Base-by-base conservation (phyloP, 2,113 vertebrate species). In the Microcebus lehilahytsara region DNA sequence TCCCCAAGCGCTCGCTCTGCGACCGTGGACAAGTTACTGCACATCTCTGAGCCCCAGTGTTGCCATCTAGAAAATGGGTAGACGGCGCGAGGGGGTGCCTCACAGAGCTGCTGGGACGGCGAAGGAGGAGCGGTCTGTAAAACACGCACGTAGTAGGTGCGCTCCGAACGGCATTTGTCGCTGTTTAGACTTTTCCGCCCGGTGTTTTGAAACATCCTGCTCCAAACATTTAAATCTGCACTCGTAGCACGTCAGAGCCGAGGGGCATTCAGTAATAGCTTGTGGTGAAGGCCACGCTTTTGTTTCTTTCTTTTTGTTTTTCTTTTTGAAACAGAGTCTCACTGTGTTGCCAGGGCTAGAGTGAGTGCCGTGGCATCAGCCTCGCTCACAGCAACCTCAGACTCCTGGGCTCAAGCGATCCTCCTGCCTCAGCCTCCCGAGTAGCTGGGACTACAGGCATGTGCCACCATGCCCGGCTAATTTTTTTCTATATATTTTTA, bases 1-100 rank as follows among this genome's bases (percentile, higher is more conserved):
- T 40, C 49, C 80, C 53, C 46, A 2, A 0, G 5, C 0, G 25
- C 42, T 37, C 2, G 0, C 49, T 58, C 32, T 23, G 22, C 3
- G 51, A 58, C 56, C 16, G 58, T 6, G 74, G 46, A 34, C 25
- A 25, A 1, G 23, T 40, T 34, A 71, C 40, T 17, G 14, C n/a
- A 12, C 1, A 8, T 84, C 67, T 19, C 37, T 8, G 81, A 37
- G 40, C n/a, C 80, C 90, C 51, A 1, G 37, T 64, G 60, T 62
- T 58, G 34, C n/a, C 37, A 88, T 80, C 40, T 77, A 30, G 13
- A 49, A 91, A 67, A 77, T 49, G 77, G 60, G 22, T 25, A 64
- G 5, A 23, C n/a, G 46, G 46, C 7, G 46, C 8, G 7, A 69
- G 64, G 2, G 19, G 17, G 17, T n/a, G 17, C 32, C 9, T 56